phyloP scores from a whole-genome alignment of 2,797 vertebrate genomes.

The Clangula hyemalis region DNA sequence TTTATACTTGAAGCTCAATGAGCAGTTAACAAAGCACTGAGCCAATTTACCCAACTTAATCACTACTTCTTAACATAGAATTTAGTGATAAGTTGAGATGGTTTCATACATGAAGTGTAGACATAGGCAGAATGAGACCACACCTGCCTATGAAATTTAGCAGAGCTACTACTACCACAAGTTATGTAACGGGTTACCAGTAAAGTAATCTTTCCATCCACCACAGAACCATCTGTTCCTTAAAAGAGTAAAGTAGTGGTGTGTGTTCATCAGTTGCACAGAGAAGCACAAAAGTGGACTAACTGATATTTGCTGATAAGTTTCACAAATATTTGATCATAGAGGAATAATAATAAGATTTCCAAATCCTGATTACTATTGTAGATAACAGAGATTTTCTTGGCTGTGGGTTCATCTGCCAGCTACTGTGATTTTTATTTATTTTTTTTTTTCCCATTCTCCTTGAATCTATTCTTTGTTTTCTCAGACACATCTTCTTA shows the following conservation, averaged over 20 bases:
- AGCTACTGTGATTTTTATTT: neutral
- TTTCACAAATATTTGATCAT: neutral
- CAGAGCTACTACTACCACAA: neutral
- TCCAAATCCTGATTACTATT: neutral
- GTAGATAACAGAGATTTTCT: neutral
- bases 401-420: neutral
- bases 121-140: neutral
- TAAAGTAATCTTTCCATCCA: neutral
- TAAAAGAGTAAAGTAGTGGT: neutral
- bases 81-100: neutral
- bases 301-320: neutral
- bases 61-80: neutral
- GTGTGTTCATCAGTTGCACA: neutral
- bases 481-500: neutral
- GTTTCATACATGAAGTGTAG: neutral
- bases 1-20: neutral
- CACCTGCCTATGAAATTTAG: neutral
- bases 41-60: neutral
- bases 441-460: neutral
- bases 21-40: neutral
- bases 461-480: neutral
- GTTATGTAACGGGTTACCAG: neutral
- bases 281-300: neutral
- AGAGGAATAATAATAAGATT: neutral
- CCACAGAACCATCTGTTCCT: neutral